Evolutionary conservation across 2,888 invertebrate species (phyloP).

Genomic region (Acholoe squamosa): DNA sequence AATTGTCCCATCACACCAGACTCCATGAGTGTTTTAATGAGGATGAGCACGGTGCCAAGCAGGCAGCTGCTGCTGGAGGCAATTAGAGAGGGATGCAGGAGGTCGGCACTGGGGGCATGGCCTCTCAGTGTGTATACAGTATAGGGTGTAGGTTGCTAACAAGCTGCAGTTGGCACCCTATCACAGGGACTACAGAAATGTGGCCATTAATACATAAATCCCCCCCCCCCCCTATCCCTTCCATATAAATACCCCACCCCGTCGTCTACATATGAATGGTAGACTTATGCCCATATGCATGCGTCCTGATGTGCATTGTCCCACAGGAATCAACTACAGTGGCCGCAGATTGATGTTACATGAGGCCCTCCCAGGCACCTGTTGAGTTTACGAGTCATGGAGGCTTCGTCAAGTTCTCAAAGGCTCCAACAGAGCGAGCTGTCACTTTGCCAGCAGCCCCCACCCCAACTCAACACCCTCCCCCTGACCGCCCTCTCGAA

Average conservation of each 20-base stretch:
- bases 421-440: neutral
- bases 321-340: neutral
- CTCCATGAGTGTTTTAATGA: slow-evolving; percentile 8
- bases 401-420: slow-evolving; percentile 30
- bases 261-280: neutral
- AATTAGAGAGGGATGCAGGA: neutral
- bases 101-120: neutral
- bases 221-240: neutral
- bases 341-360: neutral
- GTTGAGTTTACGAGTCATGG: neutral
- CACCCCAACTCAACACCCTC: neutral
- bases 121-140: neutral
- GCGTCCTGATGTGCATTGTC: neutral
- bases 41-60: neutral
- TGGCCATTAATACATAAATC: neutral
- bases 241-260: neutral
- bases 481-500: neutral
- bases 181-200: neutral
- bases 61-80: slow-evolving; percentile 5
- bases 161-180: neutral
- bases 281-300: neutral
- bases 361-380: slow-evolving; percentile 21
- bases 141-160: neutral
- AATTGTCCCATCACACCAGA: neutral
- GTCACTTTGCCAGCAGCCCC: neutral